Conservation (phyloP, 2,797 vertebrate species). For the Lateolabrax maculatus region DNA sequence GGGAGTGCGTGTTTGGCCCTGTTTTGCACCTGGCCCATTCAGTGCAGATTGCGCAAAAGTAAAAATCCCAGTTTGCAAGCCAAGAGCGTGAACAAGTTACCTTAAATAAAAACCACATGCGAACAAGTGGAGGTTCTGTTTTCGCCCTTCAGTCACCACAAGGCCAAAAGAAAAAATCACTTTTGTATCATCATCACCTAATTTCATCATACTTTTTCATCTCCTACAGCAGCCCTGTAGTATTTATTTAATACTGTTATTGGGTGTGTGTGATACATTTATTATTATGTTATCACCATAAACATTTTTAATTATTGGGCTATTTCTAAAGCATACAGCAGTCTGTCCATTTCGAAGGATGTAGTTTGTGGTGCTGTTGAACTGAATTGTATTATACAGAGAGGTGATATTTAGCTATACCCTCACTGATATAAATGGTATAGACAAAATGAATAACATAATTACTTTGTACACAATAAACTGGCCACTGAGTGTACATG, state of each 20-base stretch:
- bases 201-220: too few species aligned
- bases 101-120: background rate
- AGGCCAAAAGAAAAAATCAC: background rate
- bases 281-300: background rate
- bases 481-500: too few species aligned
- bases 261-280: background rate
- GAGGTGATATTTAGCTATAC: too few species aligned
- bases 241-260: background rate
- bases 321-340: background rate
- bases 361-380: background rate
- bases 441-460: background rate
- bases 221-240: background rate
- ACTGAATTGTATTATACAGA: background rate
- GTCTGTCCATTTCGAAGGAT: background rate
- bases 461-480: background rate
- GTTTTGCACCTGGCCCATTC: conserved; percentile 72
- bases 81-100: background rate
- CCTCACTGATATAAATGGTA: too few species aligned
- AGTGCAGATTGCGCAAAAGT: conserved; percentile 59
- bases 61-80: conserved; percentile 22
- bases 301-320: background rate
- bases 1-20: conserved; percentile 6
- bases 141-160: background rate
- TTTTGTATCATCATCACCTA: background rate
- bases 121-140: background rate